Evolutionary conservation across 2,888 invertebrate species (phyloP).

Genomic region (Seira sanloemensis): DNA sequence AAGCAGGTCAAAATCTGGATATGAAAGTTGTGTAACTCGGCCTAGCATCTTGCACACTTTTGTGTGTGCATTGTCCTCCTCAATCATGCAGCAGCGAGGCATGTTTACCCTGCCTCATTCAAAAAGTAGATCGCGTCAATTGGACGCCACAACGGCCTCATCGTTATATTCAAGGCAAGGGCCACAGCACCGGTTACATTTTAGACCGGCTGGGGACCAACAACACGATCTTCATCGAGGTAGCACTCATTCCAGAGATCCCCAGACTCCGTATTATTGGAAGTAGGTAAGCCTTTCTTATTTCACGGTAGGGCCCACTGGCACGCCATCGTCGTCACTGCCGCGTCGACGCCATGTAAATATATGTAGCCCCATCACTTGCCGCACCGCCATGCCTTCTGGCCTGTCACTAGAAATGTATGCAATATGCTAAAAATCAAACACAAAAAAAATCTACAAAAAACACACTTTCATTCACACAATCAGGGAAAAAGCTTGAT

Average conservation of each 20-base stretch:
- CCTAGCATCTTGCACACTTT: no score
- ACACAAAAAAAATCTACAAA: background rate
- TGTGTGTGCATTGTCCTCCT: background rate
- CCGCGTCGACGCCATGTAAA: background rate
- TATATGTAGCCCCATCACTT: no score
- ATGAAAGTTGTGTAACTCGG: background rate
- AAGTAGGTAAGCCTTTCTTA: background rate
- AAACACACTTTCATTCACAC: background rate
- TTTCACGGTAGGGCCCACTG: background rate
- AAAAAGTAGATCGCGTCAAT: background rate
- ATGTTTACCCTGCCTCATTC: background rate
- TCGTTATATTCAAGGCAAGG: background rate
- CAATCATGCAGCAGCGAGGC: background rate
- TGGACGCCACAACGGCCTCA: background rate
- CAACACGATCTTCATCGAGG: background rate
- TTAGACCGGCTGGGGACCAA: background rate
- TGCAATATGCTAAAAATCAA: background rate
- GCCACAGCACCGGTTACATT: background rate
- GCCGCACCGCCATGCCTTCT: no score
- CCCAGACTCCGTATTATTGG: background rate
- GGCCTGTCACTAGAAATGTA: background rate
- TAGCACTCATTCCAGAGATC: no score
- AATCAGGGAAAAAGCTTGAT: background rate
- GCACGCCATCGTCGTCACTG: background rate
- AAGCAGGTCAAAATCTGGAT: no score